phyloP scores from a whole-genome alignment of 2,888 invertebrate genomes.

The Lagria hirta region DNA sequence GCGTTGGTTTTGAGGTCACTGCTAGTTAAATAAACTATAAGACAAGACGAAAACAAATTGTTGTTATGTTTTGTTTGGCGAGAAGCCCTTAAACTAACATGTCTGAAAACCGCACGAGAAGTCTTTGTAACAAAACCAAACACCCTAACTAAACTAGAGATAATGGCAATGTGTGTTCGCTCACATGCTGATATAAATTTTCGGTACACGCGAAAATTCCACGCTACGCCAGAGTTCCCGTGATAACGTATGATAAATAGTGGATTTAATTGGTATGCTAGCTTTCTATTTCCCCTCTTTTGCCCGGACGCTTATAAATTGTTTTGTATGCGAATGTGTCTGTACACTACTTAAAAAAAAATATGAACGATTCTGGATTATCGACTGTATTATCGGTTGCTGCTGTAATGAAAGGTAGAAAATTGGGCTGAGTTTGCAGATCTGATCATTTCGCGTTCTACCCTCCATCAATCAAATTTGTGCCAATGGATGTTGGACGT shows the following conservation, averaged over 20 bases:
- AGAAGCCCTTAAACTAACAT: too few relatives aligned
- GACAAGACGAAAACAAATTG: too few relatives aligned
- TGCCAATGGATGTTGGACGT: constrained; percentile 21
- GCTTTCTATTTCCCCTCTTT: constrained; percentile 26
- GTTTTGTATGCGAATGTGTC: constrained; percentile 6
- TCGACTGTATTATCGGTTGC: neutral
- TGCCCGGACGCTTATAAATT: constrained; percentile 11
- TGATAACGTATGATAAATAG: constrained; percentile 51
- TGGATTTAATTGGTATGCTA: constrained; percentile 45
- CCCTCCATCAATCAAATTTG: constrained; percentile 20
- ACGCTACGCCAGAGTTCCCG: constrained; percentile 40
- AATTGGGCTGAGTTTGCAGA: constrained; percentile 14
- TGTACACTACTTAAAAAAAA: neutral
- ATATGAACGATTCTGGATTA: neutral
- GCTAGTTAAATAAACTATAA: too few relatives aligned
- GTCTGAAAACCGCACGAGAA: too few relatives aligned
- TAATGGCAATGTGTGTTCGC: constrained; percentile 29
- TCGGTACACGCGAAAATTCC: constrained; percentile 44
- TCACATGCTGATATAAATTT: constrained; percentile 39
- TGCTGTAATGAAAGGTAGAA: constrained; percentile 14
- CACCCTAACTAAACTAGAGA: constrained; percentile 15
- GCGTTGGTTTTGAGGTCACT: too few relatives aligned
- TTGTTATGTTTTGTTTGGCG: too few relatives aligned
- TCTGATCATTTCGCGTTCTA: constrained; percentile 19
- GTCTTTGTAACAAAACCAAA: constrained; percentile 22